Percentiles rank a stretch among this genome's conserved stretches.
Evolutionary conservation across 2,888 invertebrate species (phyloP).

Genomic region (Chrysopilus asiliformis): DNA sequence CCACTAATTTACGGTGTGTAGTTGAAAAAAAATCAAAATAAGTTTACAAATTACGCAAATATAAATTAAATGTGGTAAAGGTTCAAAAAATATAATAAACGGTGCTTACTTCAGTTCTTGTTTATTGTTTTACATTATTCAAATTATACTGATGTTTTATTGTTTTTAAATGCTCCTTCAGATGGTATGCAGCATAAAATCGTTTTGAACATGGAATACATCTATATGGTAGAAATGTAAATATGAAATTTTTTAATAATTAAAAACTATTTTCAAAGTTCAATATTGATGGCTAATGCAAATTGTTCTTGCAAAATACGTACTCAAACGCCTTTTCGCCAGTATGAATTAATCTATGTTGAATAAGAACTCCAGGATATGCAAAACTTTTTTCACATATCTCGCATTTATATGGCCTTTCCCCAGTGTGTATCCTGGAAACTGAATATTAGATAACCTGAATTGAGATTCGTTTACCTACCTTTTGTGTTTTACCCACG

Average conservation of each 20-base stretch:
- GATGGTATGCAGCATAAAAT: conserved; percentile 30
- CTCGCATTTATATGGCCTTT: conserved; percentile 29
- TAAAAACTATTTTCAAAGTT: no score
- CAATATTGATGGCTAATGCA: no score
- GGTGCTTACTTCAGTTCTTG: no score
- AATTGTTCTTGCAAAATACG: no score
- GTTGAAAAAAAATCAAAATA: no score
- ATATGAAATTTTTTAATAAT: no score
- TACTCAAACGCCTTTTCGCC: conserved; percentile 32
- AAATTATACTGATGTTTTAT: conserved; percentile 28
- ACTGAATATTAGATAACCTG: conserved; percentile 3
- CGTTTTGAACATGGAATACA: conserved; percentile 30
- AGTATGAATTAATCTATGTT: conserved; percentile 30
- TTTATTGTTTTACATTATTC: no score
- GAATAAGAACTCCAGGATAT: conserved; percentile 31
- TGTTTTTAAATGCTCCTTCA: conserved; percentile 32
- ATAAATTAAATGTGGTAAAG: no score
- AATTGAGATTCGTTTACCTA: conserved; percentile 14
- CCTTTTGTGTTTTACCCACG: conserved; percentile 34
- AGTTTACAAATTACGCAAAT: no score
- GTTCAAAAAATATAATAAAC: no score
- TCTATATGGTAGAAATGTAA: no score
- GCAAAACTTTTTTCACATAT: conserved; percentile 33
- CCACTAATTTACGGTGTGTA: no score
- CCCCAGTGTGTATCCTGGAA: conserved; percentile 31